Base-by-base conservation (phyloP, 2,888 invertebrate species). In the Atrina japonica region DNA sequence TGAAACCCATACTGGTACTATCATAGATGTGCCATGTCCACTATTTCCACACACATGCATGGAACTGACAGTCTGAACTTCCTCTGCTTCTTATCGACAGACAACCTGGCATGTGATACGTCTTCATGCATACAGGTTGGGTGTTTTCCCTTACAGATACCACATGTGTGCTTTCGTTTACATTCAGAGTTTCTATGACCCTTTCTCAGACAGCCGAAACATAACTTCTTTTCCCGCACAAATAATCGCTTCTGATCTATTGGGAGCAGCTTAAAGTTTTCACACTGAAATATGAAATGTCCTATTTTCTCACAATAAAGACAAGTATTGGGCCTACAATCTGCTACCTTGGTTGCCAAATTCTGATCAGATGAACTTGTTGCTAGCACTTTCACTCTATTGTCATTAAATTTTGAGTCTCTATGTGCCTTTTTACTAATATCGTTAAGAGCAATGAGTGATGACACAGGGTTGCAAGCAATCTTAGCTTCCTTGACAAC, bases 1-100 rank as follows among this genome's bases (percentile, higher is more conserved):
- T 11, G 65, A 70, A 2, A 70, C 23, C 63, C 55, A 68, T 1
- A 71, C 74, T 16, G 67, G 70, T 18, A 68, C 56, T 11, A 68
- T 68, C 63, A 63, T 63, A 0, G 63, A 68, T 14, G 53, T 60
- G 1, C 64, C 16, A 14, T 63, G 49, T 6, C 30, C 21, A n/a
- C 21, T 29, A 18, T 45, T 16, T 23, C 47, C 29, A 16, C 6
- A 45, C 3, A 58, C 66, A 23, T 27, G 43, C 0, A 53, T 18
- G 16, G 47, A 45, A 3, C 25, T 64, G 16, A 43, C 59, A 14
- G 43, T 0, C 3, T 50, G 64, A 14, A 52, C 16, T 6, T 64
- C 23, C n/a, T 18, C 2, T 16, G 11, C 5, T 18, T n/a, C 43
- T 11, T 25, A n/a, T n/a, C n/a, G n/a, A n/a, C n/a, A n/a, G n/a